phyloP scores from a whole-genome alignment of 2,797 vertebrate species.

The Rhincodon typus region DNA sequence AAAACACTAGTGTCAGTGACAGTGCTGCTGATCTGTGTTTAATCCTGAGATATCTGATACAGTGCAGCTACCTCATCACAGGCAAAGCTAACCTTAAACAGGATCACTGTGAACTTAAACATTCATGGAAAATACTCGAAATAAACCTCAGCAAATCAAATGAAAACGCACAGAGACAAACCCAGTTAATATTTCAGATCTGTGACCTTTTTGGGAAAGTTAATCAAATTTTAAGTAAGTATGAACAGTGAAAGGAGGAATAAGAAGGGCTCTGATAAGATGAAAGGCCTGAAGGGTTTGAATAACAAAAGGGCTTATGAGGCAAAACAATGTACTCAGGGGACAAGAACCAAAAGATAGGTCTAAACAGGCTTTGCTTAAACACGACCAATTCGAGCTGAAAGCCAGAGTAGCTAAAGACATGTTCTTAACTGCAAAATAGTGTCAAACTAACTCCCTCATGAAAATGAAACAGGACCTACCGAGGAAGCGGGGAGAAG shows the following conservation, averaged over 20 bases:
- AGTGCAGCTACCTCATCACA: background rate
- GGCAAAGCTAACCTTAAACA: background rate
- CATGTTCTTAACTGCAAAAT: background rate
- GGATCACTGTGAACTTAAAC: no score
- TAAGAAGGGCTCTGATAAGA: background rate
- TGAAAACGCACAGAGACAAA: no score
- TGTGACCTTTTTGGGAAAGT: background rate
- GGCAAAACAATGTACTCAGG: background rate
- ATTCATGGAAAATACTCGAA: background rate
- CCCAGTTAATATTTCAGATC: background rate
- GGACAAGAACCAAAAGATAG: background rate
- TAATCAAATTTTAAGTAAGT: background rate
- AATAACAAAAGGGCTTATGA: background rate
- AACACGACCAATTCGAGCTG: background rate
- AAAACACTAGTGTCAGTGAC: background rate
- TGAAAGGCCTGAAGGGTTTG: background rate
- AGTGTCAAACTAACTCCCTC: background rate
- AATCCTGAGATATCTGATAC: background rate
- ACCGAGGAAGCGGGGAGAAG: conserved; percentile 75
- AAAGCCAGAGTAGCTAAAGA: background rate
- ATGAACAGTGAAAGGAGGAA: background rate
- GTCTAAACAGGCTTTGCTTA: background rate
- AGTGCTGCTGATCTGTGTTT: background rate
- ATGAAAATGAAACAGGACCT: conserved; percentile 39
- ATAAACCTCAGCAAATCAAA: background rate